phyloP scores from a whole-genome alignment of 2,888 invertebrate species.

The Diploptera punctata region DNA sequence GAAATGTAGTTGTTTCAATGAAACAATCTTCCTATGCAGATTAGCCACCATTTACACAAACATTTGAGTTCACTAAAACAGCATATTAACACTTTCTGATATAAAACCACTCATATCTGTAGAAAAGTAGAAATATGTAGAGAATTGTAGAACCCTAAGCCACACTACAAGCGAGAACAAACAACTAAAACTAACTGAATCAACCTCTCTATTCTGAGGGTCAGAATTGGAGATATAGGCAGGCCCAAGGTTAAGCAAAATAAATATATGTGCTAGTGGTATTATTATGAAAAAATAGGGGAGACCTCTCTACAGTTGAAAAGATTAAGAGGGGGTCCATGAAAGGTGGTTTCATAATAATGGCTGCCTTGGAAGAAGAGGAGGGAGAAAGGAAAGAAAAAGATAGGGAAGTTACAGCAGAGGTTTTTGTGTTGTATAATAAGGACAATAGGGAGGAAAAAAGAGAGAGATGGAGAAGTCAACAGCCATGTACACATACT shows the following conservation, averaged over 20 bases:
- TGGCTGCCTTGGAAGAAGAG: conserved; percentile 11
- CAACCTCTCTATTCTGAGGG: too few relatives aligned
- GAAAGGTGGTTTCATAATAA: conserved; percentile 24
- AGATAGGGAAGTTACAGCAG: neutral
- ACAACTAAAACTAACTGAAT: too few relatives aligned
- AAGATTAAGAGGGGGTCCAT: conserved; percentile 3
- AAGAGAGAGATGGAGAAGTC: neutral
- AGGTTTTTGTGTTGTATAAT: neutral
- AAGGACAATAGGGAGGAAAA: neutral
- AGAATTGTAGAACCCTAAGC: too few relatives aligned
- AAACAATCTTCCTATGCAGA: too few relatives aligned
- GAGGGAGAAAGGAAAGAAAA: neutral
- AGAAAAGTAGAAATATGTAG: too few relatives aligned
- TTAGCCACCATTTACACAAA: too few relatives aligned
- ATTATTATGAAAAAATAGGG: conserved; percentile 27
- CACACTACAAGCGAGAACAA: too few relatives aligned
- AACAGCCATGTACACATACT: neutral
- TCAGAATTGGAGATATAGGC: neutral
- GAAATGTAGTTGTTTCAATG: too few relatives aligned
- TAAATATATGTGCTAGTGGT: conserved; percentile 18
- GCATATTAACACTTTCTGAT: too few relatives aligned
- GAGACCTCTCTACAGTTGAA: neutral
- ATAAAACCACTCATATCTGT: too few relatives aligned
- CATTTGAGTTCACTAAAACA: too few relatives aligned
- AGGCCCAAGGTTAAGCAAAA: conserved; percentile 15